Evolutionary conservation across 2,797 vertebrate genomes (phyloP), one percentile per base, ranked within the genome.

Genomic region (Apogon hyalosoma): DNA sequence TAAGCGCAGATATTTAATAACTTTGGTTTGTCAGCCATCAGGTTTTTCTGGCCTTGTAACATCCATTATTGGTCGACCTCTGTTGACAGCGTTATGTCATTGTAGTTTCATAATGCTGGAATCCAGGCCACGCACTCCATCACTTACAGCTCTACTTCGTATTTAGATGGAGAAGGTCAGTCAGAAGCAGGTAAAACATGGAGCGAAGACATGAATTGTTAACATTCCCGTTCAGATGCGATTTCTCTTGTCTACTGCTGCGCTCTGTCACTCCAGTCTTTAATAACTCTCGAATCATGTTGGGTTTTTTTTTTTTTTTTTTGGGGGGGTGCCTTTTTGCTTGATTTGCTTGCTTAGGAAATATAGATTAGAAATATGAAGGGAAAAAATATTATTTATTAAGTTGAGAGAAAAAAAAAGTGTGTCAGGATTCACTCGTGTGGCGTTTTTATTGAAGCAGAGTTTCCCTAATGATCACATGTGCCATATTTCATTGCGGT

Each of bases 401-500:
- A 24, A 21, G n/a, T 68, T 67, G 9, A 38, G 40, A 53, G 11
- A 48, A 51, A 38, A 8, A 39, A 13, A 77, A 70, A 56, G 55
- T 46, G 41, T 49, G 41, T 59, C 53, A 43, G 21, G 31, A 10
- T n/a, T 48, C 3, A 13, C 3, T 19, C 9, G 38, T 54, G 38
- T 36, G 46, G 14, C 50, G 47, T 62, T 82, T 68, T 49, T 69
- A 59, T 73, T 36, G 36, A 41, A 66, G 63, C 47, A 58, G 3
- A 48, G 31, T 51, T 56, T 76, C 75, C 67, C 55, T 12, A 6
- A 53, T 63, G 62, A 63, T 70, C 42, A 24, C 13, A 11, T 75
- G 56, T 49, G 58, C 61, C 57, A 75, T 47, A 73, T 64, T 2
- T 54, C 16, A 51, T 61, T 65, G 36, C 33, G 63, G 38, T 78